Conservation (phyloP, 2,797 vertebrate genomes). For the Gymnothorax reevesii region DNA sequence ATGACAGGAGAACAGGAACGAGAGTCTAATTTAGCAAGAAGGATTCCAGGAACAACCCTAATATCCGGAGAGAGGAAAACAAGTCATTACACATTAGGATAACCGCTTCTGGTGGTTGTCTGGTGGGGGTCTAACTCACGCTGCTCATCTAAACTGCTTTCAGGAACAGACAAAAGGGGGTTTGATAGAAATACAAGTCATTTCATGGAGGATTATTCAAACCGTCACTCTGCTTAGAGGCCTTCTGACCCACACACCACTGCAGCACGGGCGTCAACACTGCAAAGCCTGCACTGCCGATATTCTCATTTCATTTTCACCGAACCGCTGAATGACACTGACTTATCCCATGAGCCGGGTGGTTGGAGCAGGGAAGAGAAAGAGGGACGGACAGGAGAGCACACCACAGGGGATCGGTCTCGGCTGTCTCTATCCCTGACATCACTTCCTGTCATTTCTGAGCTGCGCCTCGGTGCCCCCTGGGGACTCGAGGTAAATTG, state of each 20-base stretch:
- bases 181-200: constrained; percentile 54
- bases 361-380: background rate
- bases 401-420: background rate
- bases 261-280: background rate
- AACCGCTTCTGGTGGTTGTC: background rate
- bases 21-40: constrained; percentile 6
- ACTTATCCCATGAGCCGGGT: background rate
- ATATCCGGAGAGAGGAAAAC: background rate
- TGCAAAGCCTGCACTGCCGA: background rate
- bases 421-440: background rate
- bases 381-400: background rate
- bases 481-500: background rate
- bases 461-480: background rate
- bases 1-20: constrained; percentile 39
- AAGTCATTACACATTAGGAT: background rate
- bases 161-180: constrained; percentile 46
- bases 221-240: constrained; percentile 7
- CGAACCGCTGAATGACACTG: background rate
- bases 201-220: constrained; percentile 37
- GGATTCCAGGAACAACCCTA: constrained; percentile 34
- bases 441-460: constrained; percentile 4
- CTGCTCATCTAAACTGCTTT: constrained; percentile 26
- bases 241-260: background rate
- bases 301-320: background rate
- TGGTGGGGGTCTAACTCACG: background rate